Conservation (phyloP, 2,113 vertebrate species). For the Sebastes fasciatus region DNA sequence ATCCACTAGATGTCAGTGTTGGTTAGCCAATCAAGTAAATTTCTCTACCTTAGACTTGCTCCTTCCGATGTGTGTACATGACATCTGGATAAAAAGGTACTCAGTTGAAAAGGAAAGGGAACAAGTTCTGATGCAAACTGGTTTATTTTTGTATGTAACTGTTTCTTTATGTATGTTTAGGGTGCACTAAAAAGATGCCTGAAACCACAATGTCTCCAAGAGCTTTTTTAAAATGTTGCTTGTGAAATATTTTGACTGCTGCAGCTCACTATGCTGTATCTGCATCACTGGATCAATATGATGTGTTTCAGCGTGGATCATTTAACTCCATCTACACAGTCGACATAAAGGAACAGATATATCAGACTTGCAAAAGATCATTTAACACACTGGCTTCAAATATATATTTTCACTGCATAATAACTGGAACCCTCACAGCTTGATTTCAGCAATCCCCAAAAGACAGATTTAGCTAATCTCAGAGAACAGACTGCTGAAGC, state of each 20-base stretch:
- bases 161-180: neutral
- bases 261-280: neutral
- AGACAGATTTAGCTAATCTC: constrained; percentile 28
- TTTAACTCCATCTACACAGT: constrained; percentile 34
- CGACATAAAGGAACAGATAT: constrained; percentile 7
- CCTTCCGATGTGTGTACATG: neutral
- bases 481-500: neutral
- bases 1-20: constrained; percentile 73
- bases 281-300: constrained; percentile 26
- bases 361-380: constrained; percentile 34
- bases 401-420: constrained; percentile 17
- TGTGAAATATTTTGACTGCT: neutral
- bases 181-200: neutral
- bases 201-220: neutral
- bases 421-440: neutral
- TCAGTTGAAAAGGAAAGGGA: neutral
- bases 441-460: constrained; percentile 27
- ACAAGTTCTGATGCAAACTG: neutral
- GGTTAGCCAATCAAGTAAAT: constrained; percentile 8
- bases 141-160: neutral
- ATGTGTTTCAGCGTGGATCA: constrained; percentile 16
- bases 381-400: constrained; percentile 32
- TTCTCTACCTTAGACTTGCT: neutral
- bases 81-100: constrained; percentile 10
- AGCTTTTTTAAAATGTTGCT: constrained; percentile 2